These are phyloP conservation scores for Apotomis turbidana DNA, from an alignment of 2,888 invertebrate genomes.

Conservation along the genomic window DNA sequence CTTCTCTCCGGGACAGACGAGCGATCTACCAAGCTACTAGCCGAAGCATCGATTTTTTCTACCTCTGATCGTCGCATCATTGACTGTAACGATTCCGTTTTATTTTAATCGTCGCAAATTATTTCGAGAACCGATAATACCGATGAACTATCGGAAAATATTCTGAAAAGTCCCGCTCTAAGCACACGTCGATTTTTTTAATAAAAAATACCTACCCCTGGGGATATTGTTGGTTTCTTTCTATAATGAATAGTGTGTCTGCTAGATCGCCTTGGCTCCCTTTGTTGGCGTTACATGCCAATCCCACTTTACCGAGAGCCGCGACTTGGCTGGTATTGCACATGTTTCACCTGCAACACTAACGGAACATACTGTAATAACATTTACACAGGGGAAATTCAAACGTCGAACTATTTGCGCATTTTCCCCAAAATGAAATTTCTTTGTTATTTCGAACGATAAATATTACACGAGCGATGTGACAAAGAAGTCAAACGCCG, in stretches of 20 bases:
- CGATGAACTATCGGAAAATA: no score
- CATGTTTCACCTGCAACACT: conserved; percentile 71
- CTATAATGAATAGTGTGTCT: not conserved
- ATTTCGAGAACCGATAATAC: no score
- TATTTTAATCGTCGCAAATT: no score
- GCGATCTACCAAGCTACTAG: no score
- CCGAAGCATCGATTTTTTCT: no score
- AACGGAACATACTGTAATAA: conserved; percentile 70
- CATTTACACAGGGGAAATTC: conserved; percentile 82
- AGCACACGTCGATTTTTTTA: no score
- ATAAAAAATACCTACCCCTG: not conserved
- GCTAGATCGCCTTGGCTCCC: conserved; percentile 30
- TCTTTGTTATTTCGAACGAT: conserved; percentile 76
- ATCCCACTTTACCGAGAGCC: conserved; percentile 59
- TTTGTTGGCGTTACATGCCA: conserved; percentile 55
- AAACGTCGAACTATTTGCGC: conserved; percentile 81
- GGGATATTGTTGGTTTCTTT: not conserved
- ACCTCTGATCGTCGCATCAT: no score
- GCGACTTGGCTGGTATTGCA: conserved; percentile 65
- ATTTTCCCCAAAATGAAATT: conserved; percentile 78
- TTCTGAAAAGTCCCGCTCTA: no score
- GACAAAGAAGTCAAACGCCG: conserved; percentile 72
- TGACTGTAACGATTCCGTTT: no score
- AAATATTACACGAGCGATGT: conserved; percentile 76
- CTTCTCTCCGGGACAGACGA: no score